Base-by-base conservation (phyloP, 2,113 vertebrate genomes). In the Orientallactaga bullata region DNA sequence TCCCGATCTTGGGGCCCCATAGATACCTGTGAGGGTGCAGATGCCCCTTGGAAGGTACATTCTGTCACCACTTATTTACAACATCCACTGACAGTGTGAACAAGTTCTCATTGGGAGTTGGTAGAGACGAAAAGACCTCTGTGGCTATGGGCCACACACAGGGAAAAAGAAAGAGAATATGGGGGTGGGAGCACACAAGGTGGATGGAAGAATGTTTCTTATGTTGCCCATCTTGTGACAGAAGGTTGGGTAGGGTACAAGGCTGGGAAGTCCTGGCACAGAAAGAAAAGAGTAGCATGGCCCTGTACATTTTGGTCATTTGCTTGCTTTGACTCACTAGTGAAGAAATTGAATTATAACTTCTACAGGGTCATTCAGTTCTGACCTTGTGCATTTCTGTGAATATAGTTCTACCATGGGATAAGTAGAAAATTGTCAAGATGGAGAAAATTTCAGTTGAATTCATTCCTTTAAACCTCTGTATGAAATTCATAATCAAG, bases 401-500 rank as follows among this genome's bases (percentile, higher is more conserved):
- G 76, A 35, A 7, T 85, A 24, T 73, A 23, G 3, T 85, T 79
- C n/a, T 82, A 71, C 35, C 11, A 17, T 35, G 7, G 12, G 8
- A 8, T 78, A 92, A 42, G 39, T 16, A 12, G 28, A 5, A 85
- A 85, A 61, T 91, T 55, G 71, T 63, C 2, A 79, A 74, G 58
- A 65, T 55, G 37, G 23, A 91, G 20, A 80, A 73, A 68, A 20
- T 78, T 89, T 92, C 91, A 55, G 16, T 73, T 76, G 76, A 86
- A 94, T 89, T 81, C 68, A 42, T 86, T 86, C 21, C 30, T 60
- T 73, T 89, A 68, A 85, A 84, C 8, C 51, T 84, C 68, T 81
- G 7, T 60, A n/a, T 87, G 47, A 89, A 85, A 85, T 77, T 68
- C 30, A 82, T n/a, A 95, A 73, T 65, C 42, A 78, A 87, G n/a